phyloP scores from a whole-genome alignment of 2,888 invertebrate species.

The Carterocephalus palaemon region DNA sequence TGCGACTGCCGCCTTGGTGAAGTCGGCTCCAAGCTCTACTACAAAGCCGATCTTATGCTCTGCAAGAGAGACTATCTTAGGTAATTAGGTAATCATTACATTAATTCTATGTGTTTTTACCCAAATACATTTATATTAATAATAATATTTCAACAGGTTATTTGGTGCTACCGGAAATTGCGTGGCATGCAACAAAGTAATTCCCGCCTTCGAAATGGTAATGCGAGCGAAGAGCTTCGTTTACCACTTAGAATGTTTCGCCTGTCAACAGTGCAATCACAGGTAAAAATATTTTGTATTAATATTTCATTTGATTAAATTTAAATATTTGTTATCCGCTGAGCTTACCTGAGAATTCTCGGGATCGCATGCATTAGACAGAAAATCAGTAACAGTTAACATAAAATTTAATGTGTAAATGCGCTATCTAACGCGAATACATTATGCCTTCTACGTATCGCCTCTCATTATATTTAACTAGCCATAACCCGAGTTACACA shows the following conservation, averaged over 20 bases:
- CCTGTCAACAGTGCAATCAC: conserved; percentile 96
- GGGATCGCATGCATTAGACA: conserved; percentile 11
- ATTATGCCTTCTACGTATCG: conserved; percentile 21
- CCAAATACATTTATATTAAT: neutral
- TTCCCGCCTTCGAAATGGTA: conserved; percentile 97
- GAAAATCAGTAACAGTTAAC: conserved; percentile 13
- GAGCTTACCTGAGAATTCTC: conserved; percentile 5
- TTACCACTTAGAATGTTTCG: conserved; percentile 96
- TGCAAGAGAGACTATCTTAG: conserved; percentile 96
- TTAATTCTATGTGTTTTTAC: neutral
- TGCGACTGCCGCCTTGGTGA: conserved; percentile 96
- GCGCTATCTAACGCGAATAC: conserved; percentile 17
- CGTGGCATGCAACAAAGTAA: conserved; percentile 94
- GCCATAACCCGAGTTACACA: conserved; percentile 24
- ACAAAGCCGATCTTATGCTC: conserved; percentile 93
- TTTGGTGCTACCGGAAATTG: conserved; percentile 94
- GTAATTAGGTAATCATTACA: conserved; percentile 64
- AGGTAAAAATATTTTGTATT: conserved; percentile 79
- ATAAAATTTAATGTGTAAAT: conserved; percentile 18
- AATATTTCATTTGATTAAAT: conserved; percentile 5
- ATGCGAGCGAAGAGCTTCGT: conserved; percentile 96
- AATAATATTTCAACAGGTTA: conserved; percentile 80
- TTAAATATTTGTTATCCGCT: conserved; percentile 3
- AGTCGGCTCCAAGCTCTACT: conserved; percentile 93
- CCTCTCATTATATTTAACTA: conserved; percentile 22